Base-by-base conservation (phyloP, 2,797 vertebrate genomes). In the Coilia nasus region DNA sequence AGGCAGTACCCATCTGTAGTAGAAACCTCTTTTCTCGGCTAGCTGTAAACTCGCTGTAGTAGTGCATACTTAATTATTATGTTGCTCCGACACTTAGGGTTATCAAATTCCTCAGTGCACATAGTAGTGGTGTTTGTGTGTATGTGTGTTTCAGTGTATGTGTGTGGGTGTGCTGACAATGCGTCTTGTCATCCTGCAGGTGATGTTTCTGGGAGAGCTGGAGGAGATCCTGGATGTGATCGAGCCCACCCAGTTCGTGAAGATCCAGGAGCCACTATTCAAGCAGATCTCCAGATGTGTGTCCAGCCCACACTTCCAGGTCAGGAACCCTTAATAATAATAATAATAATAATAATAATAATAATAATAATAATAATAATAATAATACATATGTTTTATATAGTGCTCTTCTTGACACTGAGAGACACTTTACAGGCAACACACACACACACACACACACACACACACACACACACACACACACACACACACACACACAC, bases 281-380 rank as follows among this genome's bases (percentile, higher is more conserved):
- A 99, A 99, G 94, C 98, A 99, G 95, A 99, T 99, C 93, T 97
- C 98, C 94, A 98, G 97, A 96, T 99, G 98, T 89, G 98, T 99
- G 82, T 99, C 98, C 94, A 99, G 98, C 94, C 98, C 98, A 89
- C 98, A 99, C 92, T 99, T 99, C 96, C 98, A 99, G 97, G 98
- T 99, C 87, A 64, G 62, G 9, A 81, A 82, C 15, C 46, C 46
- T 47, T 47, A 10, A 3, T 10, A 47, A 3, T 47, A 10, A 3
- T 47, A 47, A 10, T 4, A 47, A 47, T 47, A 4, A 10, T 47
- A 10, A 10, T 47, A 47, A 47, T 10, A 47, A 3, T 15, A n/a
- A n/a, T 67, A 12, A 28, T 31, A 28, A 12, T 67, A 23, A 5
- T 14, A 3, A 15, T 57, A 57, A n/a, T n/a, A n/a, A n/a, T n/a